Conservation (phyloP, 2,113 vertebrate genomes). For the Tretioscincus oriximinensis region DNA sequence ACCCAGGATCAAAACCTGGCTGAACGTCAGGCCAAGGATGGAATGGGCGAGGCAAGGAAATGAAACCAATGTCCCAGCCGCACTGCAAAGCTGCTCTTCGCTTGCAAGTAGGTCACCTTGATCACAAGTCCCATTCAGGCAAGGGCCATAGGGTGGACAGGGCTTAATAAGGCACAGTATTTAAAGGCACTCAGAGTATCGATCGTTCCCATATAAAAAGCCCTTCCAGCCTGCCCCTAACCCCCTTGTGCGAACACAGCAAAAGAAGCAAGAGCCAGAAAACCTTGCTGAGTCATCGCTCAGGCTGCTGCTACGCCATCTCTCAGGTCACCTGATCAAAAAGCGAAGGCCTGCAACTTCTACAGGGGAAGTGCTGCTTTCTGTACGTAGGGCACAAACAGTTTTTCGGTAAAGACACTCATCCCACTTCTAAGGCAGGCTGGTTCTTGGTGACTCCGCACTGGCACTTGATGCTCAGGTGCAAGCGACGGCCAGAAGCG, state of each 20-base stretch:
- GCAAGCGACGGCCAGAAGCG: too few relatives aligned
- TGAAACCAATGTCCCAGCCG: too few relatives aligned
- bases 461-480: too few relatives aligned
- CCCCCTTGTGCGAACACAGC: too few relatives aligned
- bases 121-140: background rate
- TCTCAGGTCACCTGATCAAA: background rate
- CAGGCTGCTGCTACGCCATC: background rate
- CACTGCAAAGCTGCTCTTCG: too few relatives aligned
- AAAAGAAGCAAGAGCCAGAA: background rate
- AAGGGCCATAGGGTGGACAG: too few relatives aligned
- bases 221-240: background rate
- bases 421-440: background rate
- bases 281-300: background rate
- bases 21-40: background rate
- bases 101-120: background rate
- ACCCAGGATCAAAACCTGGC: background rate
- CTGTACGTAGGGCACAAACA: background rate
- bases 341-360: background rate
- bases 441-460: background rate
- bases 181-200: background rate
- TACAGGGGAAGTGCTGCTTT: background rate
- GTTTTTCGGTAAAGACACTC: background rate
- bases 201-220: background rate
- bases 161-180: background rate
- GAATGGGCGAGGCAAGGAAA: background rate